Evolutionary conservation across 2,797 vertebrate species (phyloP).

Genomic region (Cottoperca gobio): DNA sequence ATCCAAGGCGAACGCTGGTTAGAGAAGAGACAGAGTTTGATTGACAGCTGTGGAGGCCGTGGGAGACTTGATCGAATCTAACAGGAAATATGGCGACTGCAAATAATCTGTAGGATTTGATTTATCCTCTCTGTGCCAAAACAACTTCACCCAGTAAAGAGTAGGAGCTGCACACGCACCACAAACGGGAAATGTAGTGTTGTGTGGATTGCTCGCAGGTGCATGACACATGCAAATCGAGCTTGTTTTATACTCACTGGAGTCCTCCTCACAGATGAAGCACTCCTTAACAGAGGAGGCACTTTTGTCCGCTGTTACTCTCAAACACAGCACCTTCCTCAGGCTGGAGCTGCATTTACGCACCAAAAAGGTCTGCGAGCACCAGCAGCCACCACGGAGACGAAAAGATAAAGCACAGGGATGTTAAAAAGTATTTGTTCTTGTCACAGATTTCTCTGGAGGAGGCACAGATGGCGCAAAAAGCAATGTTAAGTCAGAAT

Average conservation of each 20-base stretch:
- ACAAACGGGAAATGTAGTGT: neutral
- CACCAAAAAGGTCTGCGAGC: conserved; percentile 89
- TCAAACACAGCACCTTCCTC: conserved; percentile 89
- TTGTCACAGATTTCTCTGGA: neutral
- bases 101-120: conserved; percentile 29
- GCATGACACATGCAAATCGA: neutral
- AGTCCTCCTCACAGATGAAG: conserved; percentile 87
- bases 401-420: neutral
- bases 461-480: conserved; percentile 19
- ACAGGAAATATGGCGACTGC: conserved; percentile 18
- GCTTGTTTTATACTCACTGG: conserved; percentile 83
- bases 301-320: conserved; percentile 82
- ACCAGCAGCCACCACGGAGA: neutral
- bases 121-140: conserved; percentile 20
- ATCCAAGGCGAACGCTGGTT: conserved; percentile 88
- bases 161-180: conserved; percentile 1
- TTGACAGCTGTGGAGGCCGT: conserved; percentile 37
- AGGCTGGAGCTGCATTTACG: conserved; percentile 88
- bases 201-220: neutral
- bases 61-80: conserved; percentile 25
- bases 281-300: conserved; percentile 88
- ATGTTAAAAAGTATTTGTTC: neutral
- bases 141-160: conserved; percentile 11
- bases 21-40: conserved; percentile 57
- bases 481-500: neutral